These are phyloP conservation scores for Mythimna impura DNA, from an alignment of 2,888 invertebrate species.

Conservation along the genomic window DNA sequence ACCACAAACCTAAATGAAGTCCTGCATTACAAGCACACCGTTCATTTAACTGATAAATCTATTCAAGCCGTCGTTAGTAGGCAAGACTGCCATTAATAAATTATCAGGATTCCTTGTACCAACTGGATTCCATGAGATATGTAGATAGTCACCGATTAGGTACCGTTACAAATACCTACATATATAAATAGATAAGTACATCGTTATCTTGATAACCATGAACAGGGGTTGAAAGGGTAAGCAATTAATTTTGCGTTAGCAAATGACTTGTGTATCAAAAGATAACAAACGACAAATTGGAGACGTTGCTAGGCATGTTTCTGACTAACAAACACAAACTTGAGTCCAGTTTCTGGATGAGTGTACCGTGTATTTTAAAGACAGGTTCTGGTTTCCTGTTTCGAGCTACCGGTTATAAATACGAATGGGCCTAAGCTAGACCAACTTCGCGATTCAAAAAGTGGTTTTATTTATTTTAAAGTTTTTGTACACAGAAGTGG, in stretches of 20 bases:
- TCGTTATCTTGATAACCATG: conserved; percentile 36
- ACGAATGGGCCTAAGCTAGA: not conserved
- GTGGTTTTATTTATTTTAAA: not conserved
- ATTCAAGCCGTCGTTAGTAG: conserved; percentile 24
- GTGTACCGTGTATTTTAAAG: conserved; percentile 12
- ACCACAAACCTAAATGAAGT: not conserved
- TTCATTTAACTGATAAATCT: conserved; percentile 19
- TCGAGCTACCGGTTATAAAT: conserved; percentile 4
- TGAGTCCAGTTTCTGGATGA: conserved; percentile 20
- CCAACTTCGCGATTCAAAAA: not conserved
- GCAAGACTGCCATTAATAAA: conserved; percentile 15
- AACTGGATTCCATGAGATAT: conserved; percentile 4
- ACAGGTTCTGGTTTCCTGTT: conserved; percentile 32
- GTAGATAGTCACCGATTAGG: conserved; percentile 8
- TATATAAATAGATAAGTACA: conserved; percentile 9
- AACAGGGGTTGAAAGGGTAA: conserved; percentile 38
- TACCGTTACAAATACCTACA: conserved; percentile 22
- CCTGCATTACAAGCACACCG: not conserved
- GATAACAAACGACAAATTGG: conserved; percentile 16
- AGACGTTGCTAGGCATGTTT: conserved; percentile 17
- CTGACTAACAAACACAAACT: not conserved
- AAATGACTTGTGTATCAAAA: conserved; percentile 26
- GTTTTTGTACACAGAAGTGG: no score
- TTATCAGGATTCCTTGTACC: conserved; percentile 23
- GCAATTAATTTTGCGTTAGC: conserved; percentile 52